Base-by-base conservation (phyloP, 2,888 invertebrate species). In the Brenthis hecate region DNA sequence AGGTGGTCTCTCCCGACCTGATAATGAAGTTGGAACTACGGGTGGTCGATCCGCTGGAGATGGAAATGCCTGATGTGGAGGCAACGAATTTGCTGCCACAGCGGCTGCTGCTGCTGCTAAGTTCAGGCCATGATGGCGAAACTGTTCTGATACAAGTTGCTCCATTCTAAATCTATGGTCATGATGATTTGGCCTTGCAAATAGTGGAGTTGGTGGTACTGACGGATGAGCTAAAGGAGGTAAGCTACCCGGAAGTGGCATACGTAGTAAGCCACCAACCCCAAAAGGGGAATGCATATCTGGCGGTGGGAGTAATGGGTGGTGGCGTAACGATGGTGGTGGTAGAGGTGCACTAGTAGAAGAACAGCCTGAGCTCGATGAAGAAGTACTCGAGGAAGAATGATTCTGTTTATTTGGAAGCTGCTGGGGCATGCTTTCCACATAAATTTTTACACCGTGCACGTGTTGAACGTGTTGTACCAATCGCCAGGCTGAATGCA, bases 401-500 rank as follows among this genome's bases (percentile, higher is more conserved):
- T 90, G 94, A 81, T 92, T 91, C 81, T 95, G 93, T 84, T 94
- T 87, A 72, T 80, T 86, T 6, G 83, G 86, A 73, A 80, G 84
- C 68, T 83, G 88, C 71, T 89, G 91, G 2, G 91, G 89, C 76
- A 89, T 81, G 65, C 93, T 93, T 79, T 97, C 97, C 65, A 96
- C 94, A 93, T 98, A 99, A 81, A 99, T 97, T 87, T 98, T 97
- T 73, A 99, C 96, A 23, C 98, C 98, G 83, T 99, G 99, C 70
- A 96, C 95, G 81, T 97, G 96, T 87, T 99, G 99, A 43, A 97
- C 98, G 87, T 99, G 99, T 85, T 99, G 98, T 54, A 99, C 95
- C 72, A 99, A 94, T 69, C 96, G 94, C 99, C 99, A 99, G 8
- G 99, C 98, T n/a, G 98, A 98, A 78, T 96, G 96, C 78, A 97